Evolutionary conservation across 1,140 invertebrate genomes (phyloP).

Genomic region (Habropoda laboriosa): DNA sequence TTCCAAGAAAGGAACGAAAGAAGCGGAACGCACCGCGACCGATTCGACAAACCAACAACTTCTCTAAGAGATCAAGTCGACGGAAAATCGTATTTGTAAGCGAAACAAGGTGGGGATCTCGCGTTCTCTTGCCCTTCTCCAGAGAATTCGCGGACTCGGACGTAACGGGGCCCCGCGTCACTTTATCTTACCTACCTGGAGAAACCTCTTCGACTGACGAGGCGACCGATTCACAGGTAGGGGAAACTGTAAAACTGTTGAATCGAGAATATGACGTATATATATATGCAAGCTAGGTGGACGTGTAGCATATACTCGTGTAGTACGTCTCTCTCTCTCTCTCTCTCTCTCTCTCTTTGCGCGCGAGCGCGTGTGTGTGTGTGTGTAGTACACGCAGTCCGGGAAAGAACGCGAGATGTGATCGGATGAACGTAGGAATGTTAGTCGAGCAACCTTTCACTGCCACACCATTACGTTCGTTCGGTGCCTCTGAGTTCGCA

Average conservation of each 20-base stretch:
- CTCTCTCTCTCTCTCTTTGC: no score
- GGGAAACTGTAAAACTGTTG: slow-evolving; percentile 36
- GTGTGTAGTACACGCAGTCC: neutral
- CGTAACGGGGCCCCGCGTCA: slow-evolving; percentile 50
- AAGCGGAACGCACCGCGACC: neutral
- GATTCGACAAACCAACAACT: neutral
- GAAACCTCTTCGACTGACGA: neutral
- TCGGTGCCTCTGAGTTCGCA: neutral
- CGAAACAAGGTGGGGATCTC: no score
- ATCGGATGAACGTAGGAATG: slow-evolving; percentile 28
- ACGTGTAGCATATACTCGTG: no score
- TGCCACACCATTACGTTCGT: neutral
- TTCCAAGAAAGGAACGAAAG: neutral
- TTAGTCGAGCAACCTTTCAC: slow-evolving; percentile 40
- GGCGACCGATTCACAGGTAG: neutral
- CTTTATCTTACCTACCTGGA: slow-evolving; percentile 8
- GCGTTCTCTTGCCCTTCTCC: slow-evolving; percentile 43
- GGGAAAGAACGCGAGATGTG: slow-evolving; percentile 22
- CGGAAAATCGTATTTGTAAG: no score
- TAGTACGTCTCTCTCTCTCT: no score
- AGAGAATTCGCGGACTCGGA: slow-evolving; percentile 29
- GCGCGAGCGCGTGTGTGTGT: neutral
- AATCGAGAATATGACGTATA: neutral
- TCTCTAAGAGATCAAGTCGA: no score
- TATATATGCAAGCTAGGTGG: no score